Conservation (phyloP, 2,797 vertebrate species). For the Labroides dimidiatus region DNA sequence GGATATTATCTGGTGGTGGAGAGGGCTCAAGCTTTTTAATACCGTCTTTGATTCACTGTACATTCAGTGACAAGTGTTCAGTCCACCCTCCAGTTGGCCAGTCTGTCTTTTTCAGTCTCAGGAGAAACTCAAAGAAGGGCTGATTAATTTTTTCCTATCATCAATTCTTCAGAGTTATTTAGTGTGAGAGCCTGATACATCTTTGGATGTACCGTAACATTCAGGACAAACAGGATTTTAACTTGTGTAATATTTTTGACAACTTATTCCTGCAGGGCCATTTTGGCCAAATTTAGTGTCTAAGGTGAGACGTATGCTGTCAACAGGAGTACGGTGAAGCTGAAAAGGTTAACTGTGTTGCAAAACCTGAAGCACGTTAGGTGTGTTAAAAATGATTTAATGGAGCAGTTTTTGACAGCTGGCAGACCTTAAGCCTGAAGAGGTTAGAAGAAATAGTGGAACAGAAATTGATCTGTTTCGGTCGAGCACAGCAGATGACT, state of each 20-base stretch:
- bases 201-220: neutral
- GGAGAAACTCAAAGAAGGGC: neutral
- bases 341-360: neutral
- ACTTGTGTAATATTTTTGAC: neutral
- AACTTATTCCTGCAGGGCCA: neutral
- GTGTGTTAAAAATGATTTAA: slow-evolving; percentile 1
- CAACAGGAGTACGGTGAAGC: neutral
- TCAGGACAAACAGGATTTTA: neutral
- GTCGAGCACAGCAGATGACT: neutral
- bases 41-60: no score
- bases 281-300: neutral
- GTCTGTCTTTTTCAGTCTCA: no score
- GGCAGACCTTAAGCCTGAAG: neutral
- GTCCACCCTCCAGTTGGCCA: no score
- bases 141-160: no score
- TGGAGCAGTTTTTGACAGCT: neutral
- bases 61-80: no score
- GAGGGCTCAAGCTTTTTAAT: no score
- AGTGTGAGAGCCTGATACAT: neutral
- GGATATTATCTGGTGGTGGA: no score
- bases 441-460: neutral
- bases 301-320: neutral
- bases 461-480: neutral
- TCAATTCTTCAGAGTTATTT: neutral
- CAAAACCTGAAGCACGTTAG: neutral